Conservation (phyloP, 2,113 vertebrate species). For the Phrynocephalus versicolor region DNA sequence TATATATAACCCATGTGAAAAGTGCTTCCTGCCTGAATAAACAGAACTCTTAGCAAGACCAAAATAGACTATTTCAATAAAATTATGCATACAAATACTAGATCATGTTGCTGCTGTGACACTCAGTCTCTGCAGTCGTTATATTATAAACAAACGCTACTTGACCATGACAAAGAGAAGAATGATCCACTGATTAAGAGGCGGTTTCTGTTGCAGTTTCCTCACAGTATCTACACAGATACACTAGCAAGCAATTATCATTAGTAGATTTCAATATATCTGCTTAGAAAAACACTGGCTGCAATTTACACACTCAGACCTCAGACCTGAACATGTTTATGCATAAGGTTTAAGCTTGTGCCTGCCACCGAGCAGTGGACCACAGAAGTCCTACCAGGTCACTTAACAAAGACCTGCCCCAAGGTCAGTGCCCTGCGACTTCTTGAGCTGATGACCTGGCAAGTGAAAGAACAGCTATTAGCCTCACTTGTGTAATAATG, state of each 20-base stretch:
- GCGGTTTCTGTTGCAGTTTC: not conserved
- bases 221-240: not conserved
- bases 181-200: not conserved
- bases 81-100: not conserved
- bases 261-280: not conserved
- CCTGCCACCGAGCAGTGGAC: not conserved
- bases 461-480: not conserved
- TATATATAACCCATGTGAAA: not conserved
- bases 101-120: not conserved
- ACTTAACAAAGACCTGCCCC: not conserved
- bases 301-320: not conserved
- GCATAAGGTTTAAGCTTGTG: not conserved
- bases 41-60: not conserved
- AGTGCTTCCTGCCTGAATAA: not conserved
- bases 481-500: not conserved
- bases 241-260: not conserved
- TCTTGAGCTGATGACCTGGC: not conserved
- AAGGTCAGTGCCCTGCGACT: not conserved
- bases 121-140: not conserved
- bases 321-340: not conserved
- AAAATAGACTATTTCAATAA: constrained; percentile 28
- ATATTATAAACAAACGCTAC: not conserved
- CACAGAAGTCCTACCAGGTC: not conserved
- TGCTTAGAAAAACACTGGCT: not conserved
- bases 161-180: not conserved